Base-by-base conservation (phyloP, 2,113 vertebrate genomes). In the Pampusana beccarii region DNA sequence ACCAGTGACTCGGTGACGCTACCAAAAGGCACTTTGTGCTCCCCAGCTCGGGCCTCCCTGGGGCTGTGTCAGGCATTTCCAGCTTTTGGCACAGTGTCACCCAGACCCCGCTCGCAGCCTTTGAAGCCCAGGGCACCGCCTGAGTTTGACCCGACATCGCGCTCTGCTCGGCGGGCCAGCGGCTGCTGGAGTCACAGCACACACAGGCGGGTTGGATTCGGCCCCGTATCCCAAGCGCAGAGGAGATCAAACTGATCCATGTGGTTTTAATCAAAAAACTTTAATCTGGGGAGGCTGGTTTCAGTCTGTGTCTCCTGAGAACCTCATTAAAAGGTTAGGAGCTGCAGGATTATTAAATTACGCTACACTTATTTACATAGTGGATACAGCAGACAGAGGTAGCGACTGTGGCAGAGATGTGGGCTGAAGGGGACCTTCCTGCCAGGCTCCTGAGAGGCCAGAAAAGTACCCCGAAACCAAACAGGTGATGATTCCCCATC, bases 191-290 rank as follows among this genome's bases (percentile, higher is more conserved):
- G 70, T 38, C 81, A 25, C 18, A 8, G 67, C n/a, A 26, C 70
- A 42, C 5, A 72, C 85, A 29, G 40, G 23, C 11, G 13, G 58
- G 81, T 18, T 74, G 82, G 56, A 13, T 60, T 58, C 74, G 83
- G 91, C 91, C 72, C 73, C 2, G 3, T 11, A 53, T 66, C 71
- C 79, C 42, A 28, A 50, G 70, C 0, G 8, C 46, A 51, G 90
- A 62, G 46, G 57, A 86, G 85, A 90, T 67, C 56, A 20, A 88
- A 61, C 61, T 1, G 34, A 86, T 79, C 86, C 88, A 67, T 16
- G 57, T 81, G 93, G n/a, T 74, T 93, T 94, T 93, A 88, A 95
- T 95, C 40, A 84, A 88, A 62, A 62, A 64, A 16, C 69, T 86
- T 91, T 74, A 64, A 11, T 91, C 51, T 74, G 29, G 51, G 88